Conservation (phyloP, 1,140 invertebrate species). For the Zaprionus taronus region DNA sequence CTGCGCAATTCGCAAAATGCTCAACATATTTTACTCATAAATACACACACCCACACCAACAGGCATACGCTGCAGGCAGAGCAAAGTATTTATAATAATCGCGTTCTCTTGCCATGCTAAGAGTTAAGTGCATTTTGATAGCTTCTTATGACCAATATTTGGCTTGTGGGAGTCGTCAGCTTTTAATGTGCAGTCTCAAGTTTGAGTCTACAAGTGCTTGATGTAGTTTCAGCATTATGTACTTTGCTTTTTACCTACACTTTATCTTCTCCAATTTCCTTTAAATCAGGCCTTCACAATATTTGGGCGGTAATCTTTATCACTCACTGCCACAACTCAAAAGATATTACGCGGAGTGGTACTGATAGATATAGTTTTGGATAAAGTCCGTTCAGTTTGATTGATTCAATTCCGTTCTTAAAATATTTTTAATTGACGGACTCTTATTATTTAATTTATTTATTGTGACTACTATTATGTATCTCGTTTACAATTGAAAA, state of each 20-base stretch:
- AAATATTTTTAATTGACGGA: no score
- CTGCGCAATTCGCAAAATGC: conserved; percentile 1
- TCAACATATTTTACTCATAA: conserved; percentile 6
- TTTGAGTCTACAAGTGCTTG: background rate
- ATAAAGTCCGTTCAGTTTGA: no score
- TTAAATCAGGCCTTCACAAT: background rate
- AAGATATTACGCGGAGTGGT: no score
- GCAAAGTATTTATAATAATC: background rate
- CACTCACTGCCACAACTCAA: no score
- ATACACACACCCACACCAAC: conserved; percentile 2
- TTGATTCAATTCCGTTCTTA: no score
- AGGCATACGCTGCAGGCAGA: background rate
- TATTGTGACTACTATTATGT: no score
- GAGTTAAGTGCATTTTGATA: background rate
- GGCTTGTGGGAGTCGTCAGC: background rate
- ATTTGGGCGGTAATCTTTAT: background rate
- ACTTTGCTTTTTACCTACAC: background rate
- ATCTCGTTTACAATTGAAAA: no score
- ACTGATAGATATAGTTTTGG: no score
- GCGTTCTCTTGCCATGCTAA: background rate
- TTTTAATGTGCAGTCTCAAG: background rate
- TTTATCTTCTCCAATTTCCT: background rate
- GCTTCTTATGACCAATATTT: conserved; percentile 6
- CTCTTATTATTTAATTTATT: no score
- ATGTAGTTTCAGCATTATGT: background rate